Base-by-base conservation (phyloP, 35 echinoderm and acorn worm genomes). In the Acanthaster planci region DNA sequence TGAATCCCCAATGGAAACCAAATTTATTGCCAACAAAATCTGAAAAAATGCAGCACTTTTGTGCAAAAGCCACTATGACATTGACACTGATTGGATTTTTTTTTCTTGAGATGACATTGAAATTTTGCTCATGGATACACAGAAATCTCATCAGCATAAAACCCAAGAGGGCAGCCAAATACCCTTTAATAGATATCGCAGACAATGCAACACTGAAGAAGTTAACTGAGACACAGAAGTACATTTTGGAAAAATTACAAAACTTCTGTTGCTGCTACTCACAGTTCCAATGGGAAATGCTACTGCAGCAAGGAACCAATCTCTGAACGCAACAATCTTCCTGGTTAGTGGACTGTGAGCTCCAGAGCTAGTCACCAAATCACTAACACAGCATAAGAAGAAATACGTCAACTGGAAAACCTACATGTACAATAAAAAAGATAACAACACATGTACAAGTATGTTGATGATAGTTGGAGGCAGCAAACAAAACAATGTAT, bases 201-300 rank as follows among this genome's bases (percentile, higher is more conserved):
- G 6, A 22, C 7, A n/a, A 75, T 7, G 7, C 22, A 8, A 9
- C 67, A 75, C 22, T 8, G 7, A 75, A 75, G 6, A 22, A 75
- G 7, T 75, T 22, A 6, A 9, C 7, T 9, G 67, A 6, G 7
- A 8, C 7, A 7, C 7, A 9, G 67, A 5, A 8, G 23, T 38
- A 39, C 8, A 38, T 38, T 38, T 8, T 23, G 7, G 8, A 38
- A 6, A 79, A 79, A 38, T 8, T 39, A 79, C 7, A 38, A 10
- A 29, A 14, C 15, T n/a, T n/a, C n/a, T n/a, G 42, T 35, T 23
- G n/a, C 7, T 17, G 0, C 12, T 16, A 84, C 93, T 96, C 88
- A 97, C 93, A 47, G 86, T 77, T 67, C 89, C 89, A 58, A 97
- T 92, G 9, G 93, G 93, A 51, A 97, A 92, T 10, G 90, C 89